These are phyloP conservation scores for Bufotes viridis DNA, from an alignment of 2,797 vertebrate genomes.

Conservation along the genomic window DNA sequence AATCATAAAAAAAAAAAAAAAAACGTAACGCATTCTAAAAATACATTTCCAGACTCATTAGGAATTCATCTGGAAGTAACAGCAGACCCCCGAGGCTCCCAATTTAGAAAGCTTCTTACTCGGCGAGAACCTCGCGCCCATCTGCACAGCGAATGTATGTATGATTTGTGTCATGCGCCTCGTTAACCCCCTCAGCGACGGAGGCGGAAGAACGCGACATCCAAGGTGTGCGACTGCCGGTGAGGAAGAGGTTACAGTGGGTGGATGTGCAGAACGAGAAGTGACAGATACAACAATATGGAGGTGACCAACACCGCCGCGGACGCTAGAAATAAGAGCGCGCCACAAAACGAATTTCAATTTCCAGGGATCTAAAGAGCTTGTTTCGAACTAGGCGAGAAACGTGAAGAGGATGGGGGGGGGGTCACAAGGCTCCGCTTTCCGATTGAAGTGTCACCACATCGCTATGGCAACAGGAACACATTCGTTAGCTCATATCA, in stretches of 20 bases:
- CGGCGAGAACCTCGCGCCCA: slow-evolving; percentile 23
- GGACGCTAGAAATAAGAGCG: slow-evolving; percentile 8
- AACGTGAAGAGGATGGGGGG: background rate
- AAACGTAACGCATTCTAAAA: slow-evolving; percentile 35
- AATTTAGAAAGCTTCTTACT: slow-evolving; percentile 51
- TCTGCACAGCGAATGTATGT: slow-evolving; percentile 35
- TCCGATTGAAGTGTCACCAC: slow-evolving; percentile 59
- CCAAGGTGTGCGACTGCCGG: background rate
- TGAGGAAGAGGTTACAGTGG: background rate
- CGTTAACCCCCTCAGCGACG: background rate
- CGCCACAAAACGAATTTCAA: background rate
- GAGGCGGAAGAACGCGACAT: background rate
- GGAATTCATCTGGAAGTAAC: slow-evolving; percentile 53
- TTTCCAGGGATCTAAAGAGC: slow-evolving; percentile 41
- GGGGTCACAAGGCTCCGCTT: slow-evolving; percentile 1
- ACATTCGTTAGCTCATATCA: slow-evolving; percentile 55
- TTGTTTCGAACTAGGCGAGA: slow-evolving; percentile 8
- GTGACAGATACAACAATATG: slow-evolving; percentile 3
- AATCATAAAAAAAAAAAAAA: slow-evolving; percentile 5
- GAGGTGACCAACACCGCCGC: background rate
- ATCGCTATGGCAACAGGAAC: slow-evolving; percentile 64
- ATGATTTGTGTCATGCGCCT: background rate
- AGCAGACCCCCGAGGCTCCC: slow-evolving; percentile 31
- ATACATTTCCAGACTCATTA: slow-evolving; percentile 46
- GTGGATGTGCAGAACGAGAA: background rate